These are phyloP conservation scores for Microtus richardsoni DNA, from an alignment of 2,113 vertebrate genomes.

Conservation along the genomic window DNA sequence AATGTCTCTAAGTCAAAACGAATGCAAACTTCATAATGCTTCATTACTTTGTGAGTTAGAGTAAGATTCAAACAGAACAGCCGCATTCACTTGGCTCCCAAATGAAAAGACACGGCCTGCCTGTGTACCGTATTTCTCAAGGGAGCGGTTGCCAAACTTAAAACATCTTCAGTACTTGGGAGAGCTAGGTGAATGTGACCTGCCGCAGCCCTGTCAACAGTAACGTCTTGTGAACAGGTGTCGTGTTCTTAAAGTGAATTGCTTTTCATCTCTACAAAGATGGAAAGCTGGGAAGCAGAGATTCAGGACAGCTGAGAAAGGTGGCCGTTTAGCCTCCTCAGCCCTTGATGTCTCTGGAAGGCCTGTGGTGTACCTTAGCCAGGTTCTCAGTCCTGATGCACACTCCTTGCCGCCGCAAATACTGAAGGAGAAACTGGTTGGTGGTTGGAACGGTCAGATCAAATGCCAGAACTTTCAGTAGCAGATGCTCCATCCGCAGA, in stretches of 20 bases:
- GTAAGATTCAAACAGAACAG: background rate
- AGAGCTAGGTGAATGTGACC: background rate
- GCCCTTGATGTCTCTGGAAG: background rate
- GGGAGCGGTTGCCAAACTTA: background rate
- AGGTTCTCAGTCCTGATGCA: slow-evolving; percentile 90
- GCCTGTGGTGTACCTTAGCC: slow-evolving; percentile 88
- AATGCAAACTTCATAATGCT: background rate
- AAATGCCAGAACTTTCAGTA: slow-evolving; percentile 92
- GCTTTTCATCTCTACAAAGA: background rate
- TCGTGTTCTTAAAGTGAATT: background rate
- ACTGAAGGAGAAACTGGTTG: slow-evolving; percentile 93
- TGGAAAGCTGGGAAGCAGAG: background rate
- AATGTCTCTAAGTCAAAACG: background rate
- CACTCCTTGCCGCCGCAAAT: slow-evolving; percentile 85
- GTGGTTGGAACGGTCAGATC: slow-evolving; percentile 92
- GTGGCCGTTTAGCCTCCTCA: background rate
- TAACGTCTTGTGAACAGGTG: background rate
- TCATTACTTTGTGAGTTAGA: background rate
- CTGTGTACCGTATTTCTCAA: background rate
- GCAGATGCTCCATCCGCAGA: slow-evolving; percentile 92
- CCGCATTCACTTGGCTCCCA: background rate
- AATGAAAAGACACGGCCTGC: background rate
- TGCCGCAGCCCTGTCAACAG: background rate
- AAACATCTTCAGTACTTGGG: background rate
- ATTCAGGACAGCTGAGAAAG: background rate